phyloP scores from a whole-genome alignment of 2,113 vertebrate genomes.

The Heloderma charlesbogerti region DNA sequence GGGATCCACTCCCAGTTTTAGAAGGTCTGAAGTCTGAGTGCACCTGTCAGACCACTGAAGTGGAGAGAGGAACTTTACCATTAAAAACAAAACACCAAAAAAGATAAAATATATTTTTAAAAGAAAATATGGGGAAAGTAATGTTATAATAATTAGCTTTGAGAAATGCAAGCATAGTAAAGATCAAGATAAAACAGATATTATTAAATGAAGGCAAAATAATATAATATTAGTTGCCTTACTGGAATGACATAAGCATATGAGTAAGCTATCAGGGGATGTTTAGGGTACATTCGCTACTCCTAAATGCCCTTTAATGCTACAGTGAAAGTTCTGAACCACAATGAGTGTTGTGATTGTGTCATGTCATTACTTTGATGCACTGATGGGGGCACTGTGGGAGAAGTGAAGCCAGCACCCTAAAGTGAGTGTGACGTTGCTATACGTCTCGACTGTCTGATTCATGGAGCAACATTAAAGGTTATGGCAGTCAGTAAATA shows the following conservation, averaged over 20 bases:
- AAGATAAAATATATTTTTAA: not conserved
- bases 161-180: not conserved
- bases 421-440: constrained; percentile 18
- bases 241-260: not conserved
- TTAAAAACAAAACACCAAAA: not conserved
- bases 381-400: constrained; percentile 48
- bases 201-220: not conserved
- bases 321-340: not conserved
- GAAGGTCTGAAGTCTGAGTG: not conserved
- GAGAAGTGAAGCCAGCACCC: not conserved
- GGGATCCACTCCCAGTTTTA: no score
- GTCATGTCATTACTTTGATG: constrained; percentile 23
- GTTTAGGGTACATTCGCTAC: no score
- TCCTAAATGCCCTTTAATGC: not conserved
- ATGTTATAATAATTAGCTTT: not conserved
- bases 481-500: constrained; percentile 73
- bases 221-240: not conserved
- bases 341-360: not conserved
- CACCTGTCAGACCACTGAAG: not conserved
- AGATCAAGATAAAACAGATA: not conserved
- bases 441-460: constrained; percentile 59
- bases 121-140: not conserved
- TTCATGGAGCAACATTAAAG: constrained; percentile 71
- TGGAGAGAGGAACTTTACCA: not conserved
- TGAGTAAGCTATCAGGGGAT: not conserved